Conservation (phyloP, 1,140 invertebrate species). For the Galleria mellonella region DNA sequence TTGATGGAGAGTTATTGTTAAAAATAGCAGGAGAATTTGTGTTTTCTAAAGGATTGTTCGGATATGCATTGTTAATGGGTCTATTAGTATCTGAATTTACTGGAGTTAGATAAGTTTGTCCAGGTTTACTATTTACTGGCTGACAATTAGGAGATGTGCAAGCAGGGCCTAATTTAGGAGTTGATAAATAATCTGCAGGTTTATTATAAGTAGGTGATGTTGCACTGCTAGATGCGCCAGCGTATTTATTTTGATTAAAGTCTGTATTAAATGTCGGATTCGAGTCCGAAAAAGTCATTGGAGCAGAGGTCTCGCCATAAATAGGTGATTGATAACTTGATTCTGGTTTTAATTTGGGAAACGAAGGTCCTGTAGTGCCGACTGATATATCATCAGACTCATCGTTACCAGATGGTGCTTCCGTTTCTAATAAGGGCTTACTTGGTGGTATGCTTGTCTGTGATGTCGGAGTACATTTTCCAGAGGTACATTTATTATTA, state of each 20-base stretch:
- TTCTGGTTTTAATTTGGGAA: too few species aligned
- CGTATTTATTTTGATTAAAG: background rate
- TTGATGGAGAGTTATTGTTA: too few species aligned
- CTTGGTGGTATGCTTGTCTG: too few species aligned
- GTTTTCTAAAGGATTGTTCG: too few species aligned
- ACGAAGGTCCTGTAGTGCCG: background rate
- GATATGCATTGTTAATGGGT: too few species aligned
- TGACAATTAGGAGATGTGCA: slow-evolving; percentile 31
- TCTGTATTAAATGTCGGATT: too few species aligned
- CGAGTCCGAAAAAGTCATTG: too few species aligned
- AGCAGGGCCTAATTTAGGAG: slow-evolving; percentile 23
- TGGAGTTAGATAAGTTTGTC: background rate
- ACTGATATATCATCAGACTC: slow-evolving; percentile 26
- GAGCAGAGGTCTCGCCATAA: too few species aligned
- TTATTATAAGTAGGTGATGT: slow-evolving; percentile 4
- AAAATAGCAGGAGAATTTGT: too few species aligned
- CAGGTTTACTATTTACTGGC: background rate
- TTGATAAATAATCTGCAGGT: slow-evolving; percentile 13
- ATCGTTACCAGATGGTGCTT: background rate
- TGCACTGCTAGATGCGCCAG: background rate
- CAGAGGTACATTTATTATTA: slow-evolving; percentile 18
- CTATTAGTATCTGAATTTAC: too few species aligned
- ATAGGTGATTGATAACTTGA: too few species aligned
- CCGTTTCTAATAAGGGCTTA: background rate
- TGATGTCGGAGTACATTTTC: slow-evolving; percentile 14